phyloP scores from a whole-genome alignment of 2,888 invertebrate genomes.

The Erebia epiphron region DNA sequence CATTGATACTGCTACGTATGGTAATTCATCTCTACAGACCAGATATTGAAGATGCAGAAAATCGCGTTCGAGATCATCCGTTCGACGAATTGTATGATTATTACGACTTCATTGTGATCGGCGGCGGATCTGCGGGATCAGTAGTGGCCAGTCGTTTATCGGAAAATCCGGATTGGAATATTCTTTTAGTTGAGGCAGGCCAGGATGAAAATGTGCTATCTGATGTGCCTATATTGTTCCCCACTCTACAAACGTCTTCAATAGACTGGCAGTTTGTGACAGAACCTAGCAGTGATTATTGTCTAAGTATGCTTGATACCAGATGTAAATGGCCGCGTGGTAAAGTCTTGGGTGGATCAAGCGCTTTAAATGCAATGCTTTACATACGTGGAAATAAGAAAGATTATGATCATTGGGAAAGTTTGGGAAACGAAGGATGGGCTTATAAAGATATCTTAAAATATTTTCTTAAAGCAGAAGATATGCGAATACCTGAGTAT shows the following conservation, averaged over 20 bases:
- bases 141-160: constrained; percentile 90
- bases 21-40: constrained; percentile 85
- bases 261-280: constrained; percentile 93
- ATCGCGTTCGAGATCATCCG: constrained; percentile 83
- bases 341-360: constrained; percentile 90
- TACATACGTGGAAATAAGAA: constrained; percentile 92
- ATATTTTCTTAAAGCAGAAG: constrained; percentile 92
- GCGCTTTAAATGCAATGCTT: constrained; percentile 94
- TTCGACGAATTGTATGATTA: constrained; percentile 79
- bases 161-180: constrained; percentile 87
- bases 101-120: constrained; percentile 92
- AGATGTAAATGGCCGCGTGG: constrained; percentile 91
- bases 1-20: constrained; percentile 85
- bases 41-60: constrained; percentile 87
- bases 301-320: constrained; percentile 85
- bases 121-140: constrained; percentile 92
- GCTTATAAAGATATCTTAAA: constrained; percentile 87
- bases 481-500: constrained; percentile 86
- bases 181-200: constrained; percentile 92
- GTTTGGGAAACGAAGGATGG: constrained; percentile 90
- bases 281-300: constrained; percentile 87
- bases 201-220: constrained; percentile 87
- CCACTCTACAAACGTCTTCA: constrained; percentile 87
- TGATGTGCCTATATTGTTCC: constrained; percentile 88
- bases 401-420: constrained; percentile 94